Conservation (phyloP, 2,113 vertebrate species). For the Heloderma charlesbogerti region DNA sequence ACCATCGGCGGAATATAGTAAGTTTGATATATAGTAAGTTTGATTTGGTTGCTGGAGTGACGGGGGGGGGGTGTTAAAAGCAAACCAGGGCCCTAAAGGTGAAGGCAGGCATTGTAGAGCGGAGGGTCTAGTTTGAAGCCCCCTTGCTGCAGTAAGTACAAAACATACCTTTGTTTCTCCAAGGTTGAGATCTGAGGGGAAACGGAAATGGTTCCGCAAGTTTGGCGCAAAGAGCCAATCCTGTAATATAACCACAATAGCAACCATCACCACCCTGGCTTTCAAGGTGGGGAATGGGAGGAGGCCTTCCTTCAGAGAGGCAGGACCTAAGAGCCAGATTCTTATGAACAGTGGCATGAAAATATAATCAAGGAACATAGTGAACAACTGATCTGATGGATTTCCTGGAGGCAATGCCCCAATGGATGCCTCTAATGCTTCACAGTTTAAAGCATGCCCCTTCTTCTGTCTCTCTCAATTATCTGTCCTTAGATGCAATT, state of each 20-base stretch:
- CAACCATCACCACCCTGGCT: not conserved
- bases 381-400: not conserved
- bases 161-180: not conserved
- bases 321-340: not conserved
- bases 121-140: not conserved
- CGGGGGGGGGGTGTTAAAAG: not conserved
- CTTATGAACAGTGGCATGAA: not conserved
- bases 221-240: not conserved
- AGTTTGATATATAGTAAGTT: not conserved
- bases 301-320: not conserved
- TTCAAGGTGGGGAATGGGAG: not conserved
- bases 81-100: not conserved
- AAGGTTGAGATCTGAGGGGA: not conserved
- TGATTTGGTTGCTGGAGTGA: not conserved
- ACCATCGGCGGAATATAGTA: not conserved
- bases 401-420: not conserved
- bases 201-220: not conserved
- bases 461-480: too few relatives aligned
- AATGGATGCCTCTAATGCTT: not conserved
- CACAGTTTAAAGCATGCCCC: not conserved
- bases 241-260: not conserved
- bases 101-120: not conserved
- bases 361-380: not conserved
- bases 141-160: not conserved
- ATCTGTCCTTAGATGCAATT: conserved; percentile 22